Evolutionary conservation across 2,113 vertebrate genomes (phyloP), one percentile per base, ranked within the genome.

Genomic region (Ictalurus furcatus): DNA sequence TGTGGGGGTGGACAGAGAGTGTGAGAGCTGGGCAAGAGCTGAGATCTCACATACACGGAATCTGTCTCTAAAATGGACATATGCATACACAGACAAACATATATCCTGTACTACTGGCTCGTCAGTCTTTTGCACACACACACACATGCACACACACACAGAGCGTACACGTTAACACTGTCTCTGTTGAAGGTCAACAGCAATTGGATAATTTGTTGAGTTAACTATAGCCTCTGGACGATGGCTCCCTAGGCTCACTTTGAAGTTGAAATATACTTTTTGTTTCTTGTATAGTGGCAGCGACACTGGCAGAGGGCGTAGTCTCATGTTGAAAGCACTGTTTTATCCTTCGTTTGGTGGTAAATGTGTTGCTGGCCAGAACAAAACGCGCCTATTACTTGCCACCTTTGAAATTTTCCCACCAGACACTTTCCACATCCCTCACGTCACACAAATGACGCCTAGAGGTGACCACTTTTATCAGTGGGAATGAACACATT

Each of bases 1-100:
- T 28, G 48, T 6, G 54, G 3, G 48, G 65, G 48, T 71, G 61
- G 79, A 59, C 34, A 73, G 63, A 83, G 65, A 16, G 23, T 82
- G 63, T 83, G 85, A 89, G 85, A 84, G 58, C 52, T 40, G 37
- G 54, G 69, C 44, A 71, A 84, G 71, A 56, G 48, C 58, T 48
- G 58, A 54, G 28, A 80, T 90, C 90, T 84, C 80, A 44, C 85
- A 90, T 56, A 74, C 71, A 79, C 73, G 61, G 63, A 58, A 71
- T 58, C 44, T 82, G 65, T 58, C 78, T 40, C 92, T 90, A 85
- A 87, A 88, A 74, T 92, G 89, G 69, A 93, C 91, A 83, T 65
- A 44, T 65, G n/a, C 71, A 79, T 80, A 76, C 13, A 88, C 67
- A 88, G 78, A 82, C 88, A 87, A 28, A 84, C 84, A 79, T 59